Evolutionary conservation across 2,797 vertebrate genomes (phyloP).

Genomic region (Spondyliosoma cantharus): DNA sequence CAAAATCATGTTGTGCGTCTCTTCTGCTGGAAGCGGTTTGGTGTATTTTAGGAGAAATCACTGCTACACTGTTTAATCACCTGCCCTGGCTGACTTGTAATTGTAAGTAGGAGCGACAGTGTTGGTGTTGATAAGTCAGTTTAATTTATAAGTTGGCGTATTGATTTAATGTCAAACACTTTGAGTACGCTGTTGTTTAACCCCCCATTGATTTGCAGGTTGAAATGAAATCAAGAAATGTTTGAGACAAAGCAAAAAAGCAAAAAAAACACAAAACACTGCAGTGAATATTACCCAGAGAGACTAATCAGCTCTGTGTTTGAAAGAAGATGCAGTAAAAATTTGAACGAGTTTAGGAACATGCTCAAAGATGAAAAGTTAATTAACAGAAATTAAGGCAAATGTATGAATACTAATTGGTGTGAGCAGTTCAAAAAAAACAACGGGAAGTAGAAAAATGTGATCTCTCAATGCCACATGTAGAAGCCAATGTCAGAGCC

Average conservation of each 20-base stretch:
- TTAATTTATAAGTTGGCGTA: slow-evolving; percentile 35
- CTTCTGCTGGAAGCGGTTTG: slow-evolving; percentile 24
- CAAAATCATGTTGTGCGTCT: slow-evolving; percentile 19
- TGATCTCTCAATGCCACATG: not conserved
- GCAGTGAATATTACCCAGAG: slow-evolving; percentile 11
- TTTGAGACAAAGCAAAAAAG: not conserved
- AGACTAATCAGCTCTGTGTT: slow-evolving; percentile 9
- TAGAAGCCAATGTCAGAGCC: not conserved
- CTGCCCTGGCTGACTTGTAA: slow-evolving; percentile 45
- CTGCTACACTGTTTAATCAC: slow-evolving; percentile 61
- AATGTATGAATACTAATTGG: slow-evolving; percentile 38
- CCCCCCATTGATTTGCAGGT: slow-evolving; percentile 8
- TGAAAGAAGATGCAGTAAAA: not conserved
- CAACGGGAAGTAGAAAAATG: not conserved
- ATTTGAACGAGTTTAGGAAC: not conserved
- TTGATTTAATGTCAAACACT: slow-evolving; percentile 39
- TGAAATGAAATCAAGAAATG: not conserved
- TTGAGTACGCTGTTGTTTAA: slow-evolving; percentile 24
- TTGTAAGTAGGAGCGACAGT: slow-evolving; percentile 35
- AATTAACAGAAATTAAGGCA: slow-evolving; percentile 16
- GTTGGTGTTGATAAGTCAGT: slow-evolving; percentile 32
- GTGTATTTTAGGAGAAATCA: slow-evolving; percentile 66
- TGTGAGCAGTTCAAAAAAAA: not conserved
- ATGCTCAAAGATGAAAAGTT: not conserved
- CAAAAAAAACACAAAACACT: not conserved